A percentile compares a stretch with the other conserved stretches of the same genome.
Conservation (phyloP, 2,888 invertebrate species). For the Cryptocephalus moraei region DNA sequence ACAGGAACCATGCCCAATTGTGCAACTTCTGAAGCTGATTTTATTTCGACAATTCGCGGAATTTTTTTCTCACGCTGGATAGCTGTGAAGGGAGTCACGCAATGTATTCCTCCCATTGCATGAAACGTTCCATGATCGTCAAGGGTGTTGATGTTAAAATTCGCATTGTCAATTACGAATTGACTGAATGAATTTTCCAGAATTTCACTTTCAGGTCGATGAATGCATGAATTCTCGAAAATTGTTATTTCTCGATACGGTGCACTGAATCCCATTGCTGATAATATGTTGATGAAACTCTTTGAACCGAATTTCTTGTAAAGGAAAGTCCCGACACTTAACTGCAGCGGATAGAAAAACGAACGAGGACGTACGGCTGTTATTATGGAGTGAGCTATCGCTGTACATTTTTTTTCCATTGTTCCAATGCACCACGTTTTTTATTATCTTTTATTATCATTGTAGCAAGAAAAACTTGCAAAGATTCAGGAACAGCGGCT, state of each 20-base stretch:
- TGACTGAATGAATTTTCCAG: constrained; percentile 5
- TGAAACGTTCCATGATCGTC: constrained; percentile 5
- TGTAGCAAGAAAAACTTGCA: background rate
- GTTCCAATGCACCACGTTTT: background rate
- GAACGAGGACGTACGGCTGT: background rate
- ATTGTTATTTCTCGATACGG: constrained; percentile 4
- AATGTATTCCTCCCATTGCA: constrained; percentile 9
- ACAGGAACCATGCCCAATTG: no score
- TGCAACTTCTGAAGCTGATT: constrained; percentile 2
- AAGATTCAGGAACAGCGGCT: background rate
- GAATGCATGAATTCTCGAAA: constrained; percentile 2
- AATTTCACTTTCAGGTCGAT: constrained; percentile 5
- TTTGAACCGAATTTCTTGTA: no score
- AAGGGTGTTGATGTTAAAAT: constrained; percentile 5
- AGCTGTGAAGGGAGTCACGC: constrained; percentile 5
- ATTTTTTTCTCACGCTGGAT: background rate
- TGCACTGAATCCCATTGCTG: constrained; percentile 1
- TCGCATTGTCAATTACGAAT: constrained; percentile 8
- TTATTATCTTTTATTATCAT: background rate
- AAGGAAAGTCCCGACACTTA: background rate
- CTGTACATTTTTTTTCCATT: background rate
- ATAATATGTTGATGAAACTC: no score
- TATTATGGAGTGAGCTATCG: background rate
- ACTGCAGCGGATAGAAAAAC: background rate
- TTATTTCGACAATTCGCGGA: constrained; percentile 1